Evolutionary conservation across 2,113 vertebrate species (phyloP).

Genomic region (Atractosteus spatula): DNA sequence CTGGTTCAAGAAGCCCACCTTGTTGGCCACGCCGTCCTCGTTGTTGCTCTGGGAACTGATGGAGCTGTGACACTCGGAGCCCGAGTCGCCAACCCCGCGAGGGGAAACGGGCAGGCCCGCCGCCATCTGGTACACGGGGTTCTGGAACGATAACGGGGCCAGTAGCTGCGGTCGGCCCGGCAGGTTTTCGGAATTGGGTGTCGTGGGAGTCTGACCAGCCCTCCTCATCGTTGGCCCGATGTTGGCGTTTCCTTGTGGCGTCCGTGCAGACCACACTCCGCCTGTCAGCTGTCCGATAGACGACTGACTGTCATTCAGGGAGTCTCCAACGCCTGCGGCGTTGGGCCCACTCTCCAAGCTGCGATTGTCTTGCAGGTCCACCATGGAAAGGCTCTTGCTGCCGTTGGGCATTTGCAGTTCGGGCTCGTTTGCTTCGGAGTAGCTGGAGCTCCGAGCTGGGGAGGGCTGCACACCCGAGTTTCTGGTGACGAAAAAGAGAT

Average conservation of each 20-base stretch:
- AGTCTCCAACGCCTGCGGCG: slow-evolving; percentile 55
- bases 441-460: slow-evolving; percentile 94
- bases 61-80: slow-evolving; percentile 95
- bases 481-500: slow-evolving; percentile 98
- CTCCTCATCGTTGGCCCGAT: slow-evolving; percentile 81
- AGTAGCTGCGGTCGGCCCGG: slow-evolving; percentile 86
- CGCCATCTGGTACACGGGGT: slow-evolving; percentile 98
- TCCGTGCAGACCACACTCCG: slow-evolving; percentile 76
- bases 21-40: slow-evolving; percentile 72
- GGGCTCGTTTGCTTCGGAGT: slow-evolving; percentile 94
- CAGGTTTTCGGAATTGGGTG: slow-evolving; percentile 68
- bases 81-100: slow-evolving; percentile 83
- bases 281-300: slow-evolving; percentile 59
- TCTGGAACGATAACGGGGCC: slow-evolving; percentile 95
- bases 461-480: slow-evolving; percentile 92
- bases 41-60: slow-evolving; percentile 98
- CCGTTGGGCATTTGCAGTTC: slow-evolving; percentile 91
- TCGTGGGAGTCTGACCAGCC: slow-evolving; percentile 77
- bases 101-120: slow-evolving; percentile 89
- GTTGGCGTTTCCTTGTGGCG: slow-evolving; percentile 63
- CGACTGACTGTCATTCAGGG: slow-evolving; percentile 68
- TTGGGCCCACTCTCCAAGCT: slow-evolving; percentile 73
- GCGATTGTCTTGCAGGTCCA: slow-evolving; percentile 93
- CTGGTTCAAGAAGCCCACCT: slow-evolving; percentile 72
- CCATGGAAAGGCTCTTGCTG: slow-evolving; percentile 96